A percentile compares a stretch with the other conserved stretches of the same genome.
Evolutionary conservation across 2,113 vertebrate genomes (phyloP).

Genomic region (Genyomyrus donnyi): DNA sequence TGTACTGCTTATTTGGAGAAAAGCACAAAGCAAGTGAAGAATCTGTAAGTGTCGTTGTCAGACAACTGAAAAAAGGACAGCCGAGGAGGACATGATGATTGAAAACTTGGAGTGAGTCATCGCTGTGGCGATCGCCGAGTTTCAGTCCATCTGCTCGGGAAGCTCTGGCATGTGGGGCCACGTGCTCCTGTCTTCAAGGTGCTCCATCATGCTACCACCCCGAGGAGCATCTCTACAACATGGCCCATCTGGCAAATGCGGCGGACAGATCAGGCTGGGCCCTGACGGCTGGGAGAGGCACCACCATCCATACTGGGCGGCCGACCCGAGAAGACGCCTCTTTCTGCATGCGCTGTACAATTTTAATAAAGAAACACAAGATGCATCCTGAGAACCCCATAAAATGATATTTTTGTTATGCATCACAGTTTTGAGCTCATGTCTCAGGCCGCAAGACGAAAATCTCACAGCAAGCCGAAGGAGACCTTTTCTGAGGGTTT

Average conservation of each 20-base stretch:
- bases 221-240: not conserved
- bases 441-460: not conserved
- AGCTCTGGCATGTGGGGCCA: not conserved
- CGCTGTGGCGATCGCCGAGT: not conserved
- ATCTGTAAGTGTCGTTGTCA: not conserved
- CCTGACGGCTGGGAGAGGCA: not conserved
- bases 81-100: not conserved
- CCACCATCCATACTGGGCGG: not conserved
- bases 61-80: not conserved
- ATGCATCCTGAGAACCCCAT: not conserved
- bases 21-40: not conserved
- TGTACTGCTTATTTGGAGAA: not conserved
- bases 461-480: not conserved
- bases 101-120: not conserved
- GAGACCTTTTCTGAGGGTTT: not conserved
- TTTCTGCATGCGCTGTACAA: not conserved
- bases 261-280: not conserved
- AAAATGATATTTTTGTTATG: not conserved
- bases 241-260: not conserved
- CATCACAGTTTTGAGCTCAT: not conserved
- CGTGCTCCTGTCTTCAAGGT: not conserved
- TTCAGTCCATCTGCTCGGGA: slow-evolving; percentile 3
- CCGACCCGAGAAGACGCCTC: not conserved
- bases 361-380: not conserved
- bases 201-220: not conserved